Conservation (phyloP, 64 coral and sea anemone species). For the Trachythela sp. region DNA sequence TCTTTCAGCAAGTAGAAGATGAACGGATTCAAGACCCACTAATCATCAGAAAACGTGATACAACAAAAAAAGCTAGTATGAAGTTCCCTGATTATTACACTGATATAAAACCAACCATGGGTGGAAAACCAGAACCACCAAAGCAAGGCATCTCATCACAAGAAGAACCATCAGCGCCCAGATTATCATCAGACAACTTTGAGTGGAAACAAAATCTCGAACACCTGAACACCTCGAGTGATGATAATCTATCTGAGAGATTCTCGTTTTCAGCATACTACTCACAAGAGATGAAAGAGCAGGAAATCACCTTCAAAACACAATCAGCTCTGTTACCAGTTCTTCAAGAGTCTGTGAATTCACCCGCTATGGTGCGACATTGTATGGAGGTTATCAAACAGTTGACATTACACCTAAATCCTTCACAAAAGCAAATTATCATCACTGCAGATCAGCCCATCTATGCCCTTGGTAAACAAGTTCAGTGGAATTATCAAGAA, state of each 20-base stretch:
- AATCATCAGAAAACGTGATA: too few relatives aligned
- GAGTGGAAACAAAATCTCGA: too few relatives aligned
- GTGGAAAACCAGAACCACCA: too few relatives aligned
- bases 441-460: not conserved
- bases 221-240: too few relatives aligned
- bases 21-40: too few relatives aligned
- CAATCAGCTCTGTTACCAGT: not conserved
- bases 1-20: too few relatives aligned
- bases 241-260: not conserved
- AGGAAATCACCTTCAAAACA: not conserved
- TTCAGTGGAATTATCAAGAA: not conserved
- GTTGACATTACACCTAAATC: not conserved
- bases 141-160: too few relatives aligned
- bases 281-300: not conserved
- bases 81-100: not conserved
- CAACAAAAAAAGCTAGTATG: not conserved
- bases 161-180: too few relatives aligned
- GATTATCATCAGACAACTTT: too few relatives aligned
- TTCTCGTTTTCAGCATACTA: not conserved
- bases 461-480: not conserved
- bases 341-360: not conserved
- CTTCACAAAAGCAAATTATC: conserved; percentile 7
- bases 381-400: not conserved
- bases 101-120: too few relatives aligned
- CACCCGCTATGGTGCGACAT: not conserved